Conservation (phyloP, 2,888 invertebrate genomes). For the Cryptus viduatorius region DNA sequence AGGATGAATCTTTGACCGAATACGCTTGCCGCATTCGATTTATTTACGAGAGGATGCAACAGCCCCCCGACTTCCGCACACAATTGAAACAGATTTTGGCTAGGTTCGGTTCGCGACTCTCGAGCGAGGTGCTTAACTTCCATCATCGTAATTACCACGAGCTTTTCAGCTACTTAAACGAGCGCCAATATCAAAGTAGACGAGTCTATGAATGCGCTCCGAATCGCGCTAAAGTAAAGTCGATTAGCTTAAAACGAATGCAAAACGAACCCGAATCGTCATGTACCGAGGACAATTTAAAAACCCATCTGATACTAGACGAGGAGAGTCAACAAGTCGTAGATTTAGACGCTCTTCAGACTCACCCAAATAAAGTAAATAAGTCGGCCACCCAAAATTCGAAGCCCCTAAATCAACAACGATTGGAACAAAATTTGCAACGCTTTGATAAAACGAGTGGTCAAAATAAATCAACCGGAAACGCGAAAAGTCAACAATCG, state of each 20-base stretch:
- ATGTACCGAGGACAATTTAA: not conserved
- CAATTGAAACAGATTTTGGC: constrained; percentile 41
- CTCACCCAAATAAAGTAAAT: too few species aligned
- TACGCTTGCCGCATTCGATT: constrained; percentile 44
- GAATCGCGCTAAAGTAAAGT: not conserved
- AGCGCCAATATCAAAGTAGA: constrained; percentile 6
- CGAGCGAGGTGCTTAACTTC: constrained; percentile 33
- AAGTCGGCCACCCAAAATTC: constrained; percentile 3
- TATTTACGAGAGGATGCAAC: constrained; percentile 48
- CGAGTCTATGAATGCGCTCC: not conserved
- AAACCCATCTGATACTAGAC: not conserved
- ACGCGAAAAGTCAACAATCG: not conserved
- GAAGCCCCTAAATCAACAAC: constrained; percentile 32
- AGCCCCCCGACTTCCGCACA: constrained; percentile 40
- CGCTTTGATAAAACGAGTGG: constrained; percentile 19
- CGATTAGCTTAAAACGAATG: not conserved
- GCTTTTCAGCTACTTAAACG: constrained; percentile 31
- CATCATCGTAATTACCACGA: not conserved
- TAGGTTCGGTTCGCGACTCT: constrained; percentile 36
- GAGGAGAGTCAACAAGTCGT: not conserved
- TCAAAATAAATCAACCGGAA: not conserved
- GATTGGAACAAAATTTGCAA: constrained; percentile 35
- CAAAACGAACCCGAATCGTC: not conserved
- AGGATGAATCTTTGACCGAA: constrained; percentile 41
- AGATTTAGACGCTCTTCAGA: not conserved